Base-by-base conservation (phyloP, 2,797 vertebrate species). In the Paramormyrops hopkinsi region DNA sequence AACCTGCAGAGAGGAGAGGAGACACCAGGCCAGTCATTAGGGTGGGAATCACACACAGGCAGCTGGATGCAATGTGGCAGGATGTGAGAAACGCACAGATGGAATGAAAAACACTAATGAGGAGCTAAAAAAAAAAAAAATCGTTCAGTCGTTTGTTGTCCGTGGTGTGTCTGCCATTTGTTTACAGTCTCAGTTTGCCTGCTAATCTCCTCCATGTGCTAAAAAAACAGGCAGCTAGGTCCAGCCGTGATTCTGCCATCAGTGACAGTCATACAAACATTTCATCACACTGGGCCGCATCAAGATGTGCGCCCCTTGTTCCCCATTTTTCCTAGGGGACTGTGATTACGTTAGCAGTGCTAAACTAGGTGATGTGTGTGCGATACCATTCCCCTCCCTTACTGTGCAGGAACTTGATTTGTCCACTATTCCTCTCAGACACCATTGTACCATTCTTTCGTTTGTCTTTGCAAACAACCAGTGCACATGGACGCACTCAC, bases 401-500 rank as follows among this genome's bases (percentile, higher is more conserved):
- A 83, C 41, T 56, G 12, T 69, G 22, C 29, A 86, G 50, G 14
- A 29, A 54, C 37, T 62, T 50, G n/a, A 6, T 73, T 86, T 89
- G n/a, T 50, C 25, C 7, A 14, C 73, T 33, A 6, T 25, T 82
- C 50, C 12, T 19, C 69, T 46, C 46, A 69, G 69, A 73, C 22
- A 50, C 46, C 9, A 46, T n/a, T 44, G 44, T 85, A 44, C 44
- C 14, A 17, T 53, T 86, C 82, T 69, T 17, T 53, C 1, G 5
- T 33, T 22, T 65, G 88, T 51, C 25, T 33, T 46, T 82, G 37
- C 44, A 44, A 87, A 65, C 54, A 65, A 41, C 9, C 7, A 54
- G 37, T 87, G 88, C 89, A 93, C 91, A 89, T 92, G 92, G 92
- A 92, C 91, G 91, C 89, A 90, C 88, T 69, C 7, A 90, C 90